These are phyloP conservation scores for Hiodon alosoides DNA, from an alignment of 2,113 vertebrate genomes.

Conservation along the genomic window DNA sequence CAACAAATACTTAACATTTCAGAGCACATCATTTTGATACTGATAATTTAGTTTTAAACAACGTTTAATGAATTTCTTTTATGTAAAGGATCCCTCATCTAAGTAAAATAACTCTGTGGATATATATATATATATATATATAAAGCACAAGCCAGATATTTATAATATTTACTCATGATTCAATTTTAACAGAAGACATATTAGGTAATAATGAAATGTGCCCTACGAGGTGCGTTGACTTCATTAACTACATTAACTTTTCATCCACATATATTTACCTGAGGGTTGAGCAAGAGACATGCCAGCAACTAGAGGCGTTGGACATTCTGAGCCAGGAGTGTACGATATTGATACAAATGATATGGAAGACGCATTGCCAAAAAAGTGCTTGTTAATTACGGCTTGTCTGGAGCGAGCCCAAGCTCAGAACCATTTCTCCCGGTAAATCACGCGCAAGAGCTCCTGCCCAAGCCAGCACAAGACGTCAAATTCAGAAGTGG, in stretches of 20 bases:
- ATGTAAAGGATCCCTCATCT: neutral
- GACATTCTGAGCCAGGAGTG: neutral
- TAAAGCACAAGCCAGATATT: too few species aligned
- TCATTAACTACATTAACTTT: too few species aligned
- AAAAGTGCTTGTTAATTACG: neutral
- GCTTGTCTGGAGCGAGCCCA: neutral
- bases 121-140: too few species aligned
- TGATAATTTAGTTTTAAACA: too few species aligned
- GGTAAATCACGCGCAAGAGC: neutral
- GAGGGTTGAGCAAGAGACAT: neutral
- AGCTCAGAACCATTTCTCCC: neutral
- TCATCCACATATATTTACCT: too few species aligned
- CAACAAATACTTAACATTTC: too few species aligned
- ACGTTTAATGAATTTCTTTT: neutral
- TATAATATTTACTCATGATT: too few species aligned
- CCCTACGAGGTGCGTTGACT: too few species aligned
- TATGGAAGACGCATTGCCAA: neutral
- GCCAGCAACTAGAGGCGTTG: neutral
- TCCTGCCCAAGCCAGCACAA: too few species aligned
- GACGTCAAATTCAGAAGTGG: neutral
- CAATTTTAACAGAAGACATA: too few species aligned
- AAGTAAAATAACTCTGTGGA: neutral
- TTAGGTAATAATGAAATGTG: too few species aligned
- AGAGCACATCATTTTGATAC: too few species aligned
- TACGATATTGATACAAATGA: neutral